Base-by-base conservation (phyloP, 2,888 invertebrate genomes). In the Atrina japonica region DNA sequence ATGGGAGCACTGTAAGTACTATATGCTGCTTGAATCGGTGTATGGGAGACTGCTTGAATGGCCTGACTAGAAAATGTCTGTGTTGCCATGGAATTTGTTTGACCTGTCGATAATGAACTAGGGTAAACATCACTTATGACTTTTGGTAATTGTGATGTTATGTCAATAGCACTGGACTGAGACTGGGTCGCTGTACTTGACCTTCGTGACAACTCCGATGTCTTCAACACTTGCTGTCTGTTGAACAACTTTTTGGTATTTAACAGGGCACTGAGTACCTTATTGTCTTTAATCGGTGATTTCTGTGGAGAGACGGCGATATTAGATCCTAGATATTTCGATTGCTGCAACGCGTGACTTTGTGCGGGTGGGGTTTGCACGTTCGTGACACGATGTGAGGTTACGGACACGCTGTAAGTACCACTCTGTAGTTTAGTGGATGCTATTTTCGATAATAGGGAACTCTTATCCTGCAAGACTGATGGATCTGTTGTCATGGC, bases 401-500 rank as follows among this genome's bases (percentile, higher is more conserved):
- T 61, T 11, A 72, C 66, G n/a, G 71, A 63, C 18, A 72, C 52
- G 23, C 63, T 66, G 55, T 72, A 72, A 25, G 58, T 72, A 9
- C 71, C 71, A 27, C 52, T 64, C 27, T 72, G 71, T 35, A 72
- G 63, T 30, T 66, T 63, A 11, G 66, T 52, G 5, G 66, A 35
- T 1, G 59, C 56, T 3, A 72, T 27, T 47, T 67, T 63, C 11
- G 66, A 61, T 40, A 72, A 40, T 21, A 72, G 30, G 27, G 60
- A 49, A 30, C 40, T 58, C 18, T 53, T 66, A 53, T 72, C 67
- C 23, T 64, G 61, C 25, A 72, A 47, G 25, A 72, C 71, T 7
- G 71, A 66, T 23, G 71, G 63, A 63, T 72, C 71, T 21, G 71
- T 72, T 7, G 71, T 72, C 59, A 72, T 63, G 18, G 71, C 71